phyloP scores from a whole-genome alignment of 1,140 invertebrate species.

The Drosophila bifasciata region DNA sequence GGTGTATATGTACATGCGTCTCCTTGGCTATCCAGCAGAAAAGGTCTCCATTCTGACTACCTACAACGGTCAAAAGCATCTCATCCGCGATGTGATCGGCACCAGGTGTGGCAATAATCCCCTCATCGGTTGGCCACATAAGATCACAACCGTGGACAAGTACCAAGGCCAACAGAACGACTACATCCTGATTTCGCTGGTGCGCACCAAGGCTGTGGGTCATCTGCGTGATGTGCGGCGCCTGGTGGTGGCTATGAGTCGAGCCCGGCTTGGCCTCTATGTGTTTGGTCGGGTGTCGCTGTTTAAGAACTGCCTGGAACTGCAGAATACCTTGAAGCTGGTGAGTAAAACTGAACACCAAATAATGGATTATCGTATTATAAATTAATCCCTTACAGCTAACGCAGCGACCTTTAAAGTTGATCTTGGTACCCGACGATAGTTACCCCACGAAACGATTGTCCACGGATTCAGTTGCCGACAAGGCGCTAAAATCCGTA shows the following conservation, averaged over 20 bases:
- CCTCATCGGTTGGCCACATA: slow-evolving; percentile 97
- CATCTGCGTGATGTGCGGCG: slow-evolving; percentile 98
- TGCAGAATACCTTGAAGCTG: slow-evolving; percentile 97
- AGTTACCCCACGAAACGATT: slow-evolving; percentile 89
- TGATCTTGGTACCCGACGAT: slow-evolving; percentile 92
- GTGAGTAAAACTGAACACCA: slow-evolving; percentile 84
- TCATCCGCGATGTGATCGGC: slow-evolving; percentile 97
- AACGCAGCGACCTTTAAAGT: slow-evolving; percentile 88
- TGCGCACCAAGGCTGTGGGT: slow-evolving; percentile 97
- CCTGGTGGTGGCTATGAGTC: slow-evolving; percentile 98
- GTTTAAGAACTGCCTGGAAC: slow-evolving; percentile 98
- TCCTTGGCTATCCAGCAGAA: slow-evolving; percentile 98
- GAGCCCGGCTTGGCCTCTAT: slow-evolving; percentile 98
- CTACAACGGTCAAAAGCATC: slow-evolving; percentile 99
- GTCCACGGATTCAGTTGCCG: slow-evolving; percentile 36
- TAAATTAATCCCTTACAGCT: slow-evolving; percentile 75
- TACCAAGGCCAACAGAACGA: slow-evolving; percentile 99
- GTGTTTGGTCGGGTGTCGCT: slow-evolving; percentile 96
- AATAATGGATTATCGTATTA: too few species aligned
- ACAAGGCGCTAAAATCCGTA: slow-evolving; percentile 84
- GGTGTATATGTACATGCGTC: slow-evolving; percentile 99
- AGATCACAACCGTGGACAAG: slow-evolving; percentile 98
- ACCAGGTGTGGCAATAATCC: slow-evolving; percentile 97
- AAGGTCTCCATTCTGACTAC: slow-evolving; percentile 99
- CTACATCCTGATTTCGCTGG: slow-evolving; percentile 97